Evolutionary conservation across 2,888 invertebrate species (phyloP).

Genomic region (Yponomeuta malinellus): DNA sequence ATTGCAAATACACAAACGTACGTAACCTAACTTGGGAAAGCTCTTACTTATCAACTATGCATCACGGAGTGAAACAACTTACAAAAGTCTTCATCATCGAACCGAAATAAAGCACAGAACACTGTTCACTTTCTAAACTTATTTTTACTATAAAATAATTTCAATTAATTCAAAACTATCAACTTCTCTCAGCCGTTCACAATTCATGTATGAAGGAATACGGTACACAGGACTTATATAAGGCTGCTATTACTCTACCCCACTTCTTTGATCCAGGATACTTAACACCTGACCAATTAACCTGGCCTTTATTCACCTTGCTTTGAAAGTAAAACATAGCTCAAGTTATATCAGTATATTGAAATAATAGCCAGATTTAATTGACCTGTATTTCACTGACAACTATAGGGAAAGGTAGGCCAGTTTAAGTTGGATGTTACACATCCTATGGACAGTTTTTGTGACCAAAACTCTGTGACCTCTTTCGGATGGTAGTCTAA

Average conservation of each 20-base stretch:
- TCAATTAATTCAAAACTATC: slow-evolving; percentile 6
- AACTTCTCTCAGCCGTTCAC: slow-evolving; percentile 26
- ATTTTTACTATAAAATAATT: background rate
- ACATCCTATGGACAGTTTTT: slow-evolving; percentile 9
- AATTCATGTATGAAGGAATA: slow-evolving; percentile 42
- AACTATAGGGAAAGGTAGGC: background rate
- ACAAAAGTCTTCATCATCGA: slow-evolving; percentile 16
- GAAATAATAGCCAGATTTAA: background rate
- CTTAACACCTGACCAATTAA: background rate
- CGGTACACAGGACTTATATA: slow-evolving; percentile 46
- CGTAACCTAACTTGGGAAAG: background rate
- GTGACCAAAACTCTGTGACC: background rate
- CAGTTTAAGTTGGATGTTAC: slow-evolving; percentile 3
- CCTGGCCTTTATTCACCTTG: background rate
- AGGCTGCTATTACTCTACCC: slow-evolving; percentile 37
- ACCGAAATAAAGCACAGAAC: background rate
- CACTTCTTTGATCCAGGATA: slow-evolving; percentile 36
- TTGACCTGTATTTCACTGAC: background rate
- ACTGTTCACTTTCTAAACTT: slow-evolving; percentile 8
- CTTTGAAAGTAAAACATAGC: background rate
- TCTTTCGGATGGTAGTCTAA: background rate
- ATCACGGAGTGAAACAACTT: slow-evolving; percentile 10
- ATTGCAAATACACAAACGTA: too few species aligned
- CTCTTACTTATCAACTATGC: background rate
- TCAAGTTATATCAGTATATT: background rate